Conservation (phyloP, 2,797 vertebrate genomes). For the Takifugu rubripes region DNA sequence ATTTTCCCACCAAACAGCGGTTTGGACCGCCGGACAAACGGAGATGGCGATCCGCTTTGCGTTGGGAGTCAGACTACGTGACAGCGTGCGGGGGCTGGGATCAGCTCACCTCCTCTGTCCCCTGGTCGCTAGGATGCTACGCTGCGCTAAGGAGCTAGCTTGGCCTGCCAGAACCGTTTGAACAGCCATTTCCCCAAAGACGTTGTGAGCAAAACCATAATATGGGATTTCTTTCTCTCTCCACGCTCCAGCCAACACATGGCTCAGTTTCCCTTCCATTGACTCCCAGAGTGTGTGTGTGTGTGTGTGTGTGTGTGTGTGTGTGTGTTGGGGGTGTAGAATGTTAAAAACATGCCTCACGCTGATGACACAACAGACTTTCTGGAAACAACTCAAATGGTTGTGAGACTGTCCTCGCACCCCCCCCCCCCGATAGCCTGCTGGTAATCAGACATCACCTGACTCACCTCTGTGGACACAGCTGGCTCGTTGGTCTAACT, state of each 20-base stretch:
- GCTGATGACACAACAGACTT: slow-evolving; percentile 63
- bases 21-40: slow-evolving; percentile 18
- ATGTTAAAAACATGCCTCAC: slow-evolving; percentile 39
- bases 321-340: background rate
- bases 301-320: background rate
- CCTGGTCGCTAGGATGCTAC: background rate
- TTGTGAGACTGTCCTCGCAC: slow-evolving; percentile 27
- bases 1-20: slow-evolving; percentile 43
- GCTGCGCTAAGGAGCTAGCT: background rate
- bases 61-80: no score
- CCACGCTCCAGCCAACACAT: slow-evolving; percentile 4
- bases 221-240: slow-evolving; percentile 5
- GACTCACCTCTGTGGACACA: slow-evolving; percentile 65
- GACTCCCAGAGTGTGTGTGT: slow-evolving; percentile 3
- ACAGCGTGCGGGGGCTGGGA: no score
- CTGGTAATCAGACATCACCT: slow-evolving; percentile 58
- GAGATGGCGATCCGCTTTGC: background rate
- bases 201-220: background rate
- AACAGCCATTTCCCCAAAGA: slow-evolving; percentile 30
- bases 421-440: slow-evolving; percentile 5
- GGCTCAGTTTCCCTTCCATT: slow-evolving; percentile 17
- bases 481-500: slow-evolving; percentile 49
- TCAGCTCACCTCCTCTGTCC: background rate
- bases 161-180: slow-evolving; percentile 27
- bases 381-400: slow-evolving; percentile 55